Base-by-base conservation (phyloP, 2,113 vertebrate species). In the Petroica traversi region DNA sequence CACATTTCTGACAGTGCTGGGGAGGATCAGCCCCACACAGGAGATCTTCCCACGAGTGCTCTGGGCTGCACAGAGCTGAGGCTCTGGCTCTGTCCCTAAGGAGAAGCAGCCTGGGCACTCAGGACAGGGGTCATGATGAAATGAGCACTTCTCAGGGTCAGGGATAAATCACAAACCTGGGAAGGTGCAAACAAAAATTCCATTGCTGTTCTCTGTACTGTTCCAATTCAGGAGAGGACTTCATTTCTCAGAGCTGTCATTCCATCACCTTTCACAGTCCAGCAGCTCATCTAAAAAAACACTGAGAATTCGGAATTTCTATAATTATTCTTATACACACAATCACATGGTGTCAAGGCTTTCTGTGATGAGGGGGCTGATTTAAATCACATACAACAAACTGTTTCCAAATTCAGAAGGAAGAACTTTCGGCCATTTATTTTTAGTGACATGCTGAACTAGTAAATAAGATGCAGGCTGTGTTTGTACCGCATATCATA, bases 201-300 rank as follows among this genome's bases (percentile, higher is more conserved):
- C 71, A n/a, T 59, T 77, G 74, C 75, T 91, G 1, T 74, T 89
- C 38, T 71, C 64, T 84, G 40, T 49, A 31, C 72, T 87, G 23
- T 16, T 38, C 29, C 83, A 78, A 8, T 61, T 69, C 66, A 83
- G 87, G 77, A 83, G 78, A 72, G 38, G 64, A 54, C 69, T 84
- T 84, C 55, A 49, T 25, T 92, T 87, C 63, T 38, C 73, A 80
- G 76, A 73, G 69, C 91, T 87, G 80, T 89, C 51, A 59, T 48
- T 78, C 61, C 63, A 87, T 33, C 51, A 61, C 33, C 71, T 83
- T 78, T 85, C 72, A 45, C 58, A 92, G 71, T 46, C 40, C 45
- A 68, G 64, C 59, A 59, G 59, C 61, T 89, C 63, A 49, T 63
- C 83, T 85, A 51, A 83, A 71, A 87, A 81, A 94, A 76, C 41